These are phyloP conservation scores for Calcarius lapponicus DNA, from an alignment of 2,797 vertebrate genomes.

Conservation along the genomic window DNA sequence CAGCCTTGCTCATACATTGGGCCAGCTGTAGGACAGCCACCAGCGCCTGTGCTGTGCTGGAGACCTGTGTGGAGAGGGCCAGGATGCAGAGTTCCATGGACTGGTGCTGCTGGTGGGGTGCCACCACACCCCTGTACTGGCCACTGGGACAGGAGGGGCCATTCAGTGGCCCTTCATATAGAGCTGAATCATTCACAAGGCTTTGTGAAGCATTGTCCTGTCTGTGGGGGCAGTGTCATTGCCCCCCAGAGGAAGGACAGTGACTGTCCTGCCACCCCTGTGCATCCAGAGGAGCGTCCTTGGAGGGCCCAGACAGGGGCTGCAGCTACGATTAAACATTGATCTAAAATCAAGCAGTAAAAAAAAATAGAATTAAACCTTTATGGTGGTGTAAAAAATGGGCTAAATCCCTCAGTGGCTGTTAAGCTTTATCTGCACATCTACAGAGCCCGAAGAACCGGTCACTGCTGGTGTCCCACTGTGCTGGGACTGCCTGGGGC, in stretches of 20 bases:
- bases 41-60: background rate
- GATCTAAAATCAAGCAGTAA: slow-evolving; percentile 28
- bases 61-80: background rate
- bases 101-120: background rate
- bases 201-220: background rate
- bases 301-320: background rate
- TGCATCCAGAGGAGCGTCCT: fast-evolving
- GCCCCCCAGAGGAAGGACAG: background rate
- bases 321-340: background rate
- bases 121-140: fast-evolving
- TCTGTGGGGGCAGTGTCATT: background rate
- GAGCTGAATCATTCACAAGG: background rate
- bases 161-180: background rate
- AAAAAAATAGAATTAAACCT: slow-evolving; percentile 27
- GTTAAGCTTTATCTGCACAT: slow-evolving; percentile 28
- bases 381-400: background rate
- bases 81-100: background rate
- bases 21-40: background rate
- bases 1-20: background rate
- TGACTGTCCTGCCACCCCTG: background rate
- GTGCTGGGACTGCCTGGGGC: background rate
- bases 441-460: background rate
- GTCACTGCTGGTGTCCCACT: fast-evolving
- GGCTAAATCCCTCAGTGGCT: background rate
- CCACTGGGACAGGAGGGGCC: background rate